phyloP scores from a whole-genome alignment of 2,888 invertebrate genomes.

The Nineta flava region DNA sequence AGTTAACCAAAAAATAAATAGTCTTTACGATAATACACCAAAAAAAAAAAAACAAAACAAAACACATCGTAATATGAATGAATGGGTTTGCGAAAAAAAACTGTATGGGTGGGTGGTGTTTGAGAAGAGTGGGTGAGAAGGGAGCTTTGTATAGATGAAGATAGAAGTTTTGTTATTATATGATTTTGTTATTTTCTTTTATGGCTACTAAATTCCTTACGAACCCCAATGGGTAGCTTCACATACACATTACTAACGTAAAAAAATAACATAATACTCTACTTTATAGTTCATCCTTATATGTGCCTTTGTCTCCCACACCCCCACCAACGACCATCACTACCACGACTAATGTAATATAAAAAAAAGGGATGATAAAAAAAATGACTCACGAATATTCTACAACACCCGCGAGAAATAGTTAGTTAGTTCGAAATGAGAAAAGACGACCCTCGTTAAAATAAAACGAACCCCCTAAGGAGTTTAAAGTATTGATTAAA shows the following conservation, averaged over 20 bases:
- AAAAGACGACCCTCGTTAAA: slow-evolving; percentile 5
- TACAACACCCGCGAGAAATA: slow-evolving; percentile 9
- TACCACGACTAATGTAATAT: neutral
- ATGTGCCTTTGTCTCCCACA: too few relatives aligned
- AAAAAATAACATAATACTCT: too few relatives aligned
- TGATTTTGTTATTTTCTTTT: slow-evolving; percentile 2
- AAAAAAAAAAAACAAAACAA: too few relatives aligned
- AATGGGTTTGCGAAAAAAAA: neutral
- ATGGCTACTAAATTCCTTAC: slow-evolving; percentile 4
- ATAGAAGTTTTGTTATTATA: too few relatives aligned
- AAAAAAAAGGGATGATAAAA: slow-evolving; percentile 9
- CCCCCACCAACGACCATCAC: neutral
- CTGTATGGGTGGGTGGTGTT: too few relatives aligned
- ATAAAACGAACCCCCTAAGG: slow-evolving; percentile 2
- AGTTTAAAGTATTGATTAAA: slow-evolving; percentile 6
- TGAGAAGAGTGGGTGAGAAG: too few relatives aligned
- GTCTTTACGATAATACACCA: too few relatives aligned
- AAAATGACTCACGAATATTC: slow-evolving; percentile 8
- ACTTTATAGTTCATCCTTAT: too few relatives aligned
- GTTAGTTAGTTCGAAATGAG: slow-evolving; percentile 6
- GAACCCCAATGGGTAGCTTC: neutral
- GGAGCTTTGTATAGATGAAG: too few relatives aligned
- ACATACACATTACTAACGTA: neutral
- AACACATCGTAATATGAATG: neutral
- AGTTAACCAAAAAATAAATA: too few relatives aligned